A percentile compares a stretch with the other conserved stretches of the same genome.
phyloP scores from a whole-genome alignment of 1,140 invertebrate genomes.

The Apis laboriosa region DNA sequence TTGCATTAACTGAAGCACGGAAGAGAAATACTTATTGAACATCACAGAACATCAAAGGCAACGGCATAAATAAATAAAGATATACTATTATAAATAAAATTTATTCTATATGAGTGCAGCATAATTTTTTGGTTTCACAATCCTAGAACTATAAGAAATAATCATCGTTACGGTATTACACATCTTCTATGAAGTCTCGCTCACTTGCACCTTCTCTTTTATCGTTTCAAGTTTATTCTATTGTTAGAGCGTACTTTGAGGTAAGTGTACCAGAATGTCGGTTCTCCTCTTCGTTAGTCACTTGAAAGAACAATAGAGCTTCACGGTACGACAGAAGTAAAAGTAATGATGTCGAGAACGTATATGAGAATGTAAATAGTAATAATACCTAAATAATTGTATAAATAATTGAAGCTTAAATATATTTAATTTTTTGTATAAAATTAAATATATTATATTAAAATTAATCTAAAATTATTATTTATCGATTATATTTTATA shows the following conservation, averaged over 20 bases:
- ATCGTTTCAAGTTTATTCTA: conserved; percentile 51
- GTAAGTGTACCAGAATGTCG: conserved; percentile 47
- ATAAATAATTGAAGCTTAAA: not conserved
- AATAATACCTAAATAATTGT: not conserved
- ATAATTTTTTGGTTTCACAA: not conserved
- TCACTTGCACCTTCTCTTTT: conserved; percentile 45
- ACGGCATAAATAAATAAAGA: not conserved
- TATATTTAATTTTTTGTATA: conserved; percentile 29
- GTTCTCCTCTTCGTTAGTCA: conserved; percentile 39
- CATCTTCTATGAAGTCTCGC: conserved; percentile 44
- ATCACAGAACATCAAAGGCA: not conserved
- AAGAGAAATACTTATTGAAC: not conserved
- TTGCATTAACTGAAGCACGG: too few species aligned
- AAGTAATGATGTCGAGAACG: conserved; percentile 10
- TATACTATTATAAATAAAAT: conserved; percentile 5
- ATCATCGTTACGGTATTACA: conserved; percentile 37
- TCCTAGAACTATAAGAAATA: conserved; percentile 45
- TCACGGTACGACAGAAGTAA: conserved; percentile 29
- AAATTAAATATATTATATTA: not conserved
- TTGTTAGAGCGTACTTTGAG: conserved; percentile 43
- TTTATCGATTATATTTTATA: too few species aligned
- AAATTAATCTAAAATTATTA: too few species aligned
- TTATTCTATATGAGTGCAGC: not conserved
- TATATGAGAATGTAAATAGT: not conserved
- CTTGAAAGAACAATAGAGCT: conserved; percentile 29